These are phyloP conservation scores for Sorex araneus DNA, from an alignment of 2,113 vertebrate genomes.

Conservation along the genomic window DNA sequence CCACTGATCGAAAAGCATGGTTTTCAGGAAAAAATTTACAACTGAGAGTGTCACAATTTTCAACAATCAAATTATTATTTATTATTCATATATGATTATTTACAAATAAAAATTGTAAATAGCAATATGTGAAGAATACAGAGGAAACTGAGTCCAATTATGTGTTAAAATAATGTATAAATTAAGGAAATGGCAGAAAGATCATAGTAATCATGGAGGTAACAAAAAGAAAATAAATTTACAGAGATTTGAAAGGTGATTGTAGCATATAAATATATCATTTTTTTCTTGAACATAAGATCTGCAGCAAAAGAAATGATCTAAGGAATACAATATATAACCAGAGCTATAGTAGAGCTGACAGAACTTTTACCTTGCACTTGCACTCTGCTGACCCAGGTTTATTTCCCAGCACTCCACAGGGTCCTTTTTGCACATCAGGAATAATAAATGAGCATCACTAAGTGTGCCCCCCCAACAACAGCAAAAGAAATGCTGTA, in stretches of 20 bases:
- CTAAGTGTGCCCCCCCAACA: no score
- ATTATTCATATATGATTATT: conserved; percentile 22
- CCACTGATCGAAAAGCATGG: background rate
- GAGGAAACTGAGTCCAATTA: background rate
- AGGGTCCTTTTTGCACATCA: no score
- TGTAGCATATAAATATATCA: background rate
- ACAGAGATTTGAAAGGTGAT: background rate
- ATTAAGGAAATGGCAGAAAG: background rate
- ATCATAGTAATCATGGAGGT: background rate
- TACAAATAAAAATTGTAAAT: background rate
- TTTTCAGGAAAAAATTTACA: conserved; percentile 42
- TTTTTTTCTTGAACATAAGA: background rate
- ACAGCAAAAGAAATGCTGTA: no score
- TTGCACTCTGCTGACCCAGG: no score
- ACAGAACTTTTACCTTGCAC: no score
- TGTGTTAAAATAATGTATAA: background rate
- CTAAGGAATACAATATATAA: no score
- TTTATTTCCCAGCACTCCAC: no score
- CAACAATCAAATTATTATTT: conserved; percentile 8
- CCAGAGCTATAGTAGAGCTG: no score
- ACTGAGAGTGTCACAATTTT: background rate
- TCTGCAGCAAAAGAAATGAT: background rate
- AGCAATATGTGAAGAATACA: conserved; percentile 29
- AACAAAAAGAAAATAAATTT: conserved; percentile 9
- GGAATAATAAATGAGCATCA: no score